A percentile compares a stretch with the other conserved stretches of the same genome.
phyloP scores from a whole-genome alignment of 2,113 vertebrate genomes.

The Danionella cerebrum region DNA sequence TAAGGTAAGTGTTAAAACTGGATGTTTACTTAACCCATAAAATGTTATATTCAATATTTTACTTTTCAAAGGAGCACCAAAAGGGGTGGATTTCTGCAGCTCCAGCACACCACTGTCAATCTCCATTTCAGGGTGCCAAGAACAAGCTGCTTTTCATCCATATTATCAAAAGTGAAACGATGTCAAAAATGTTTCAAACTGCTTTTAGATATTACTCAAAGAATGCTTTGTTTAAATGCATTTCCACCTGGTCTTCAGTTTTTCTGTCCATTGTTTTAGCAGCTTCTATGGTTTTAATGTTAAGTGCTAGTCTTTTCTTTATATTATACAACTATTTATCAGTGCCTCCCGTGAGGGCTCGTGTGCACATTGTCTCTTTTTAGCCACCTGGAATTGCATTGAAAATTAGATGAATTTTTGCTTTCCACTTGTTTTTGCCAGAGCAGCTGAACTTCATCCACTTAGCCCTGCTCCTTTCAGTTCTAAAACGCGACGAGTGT shows the following conservation, averaged over 20 bases:
- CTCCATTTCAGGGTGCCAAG: too few species aligned
- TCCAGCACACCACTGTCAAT: too few species aligned
- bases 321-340: slow-evolving; percentile 20
- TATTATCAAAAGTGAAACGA: too few species aligned
- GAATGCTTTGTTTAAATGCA: slow-evolving; percentile 51
- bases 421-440: slow-evolving; percentile 36
- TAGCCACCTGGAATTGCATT: slow-evolving; percentile 42
- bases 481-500: background rate
- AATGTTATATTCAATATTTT: too few species aligned
- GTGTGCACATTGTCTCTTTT: slow-evolving; percentile 32
- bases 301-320: slow-evolving; percentile 39
- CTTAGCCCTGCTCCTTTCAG: background rate
- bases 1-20: too few species aligned
- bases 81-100: too few species aligned
- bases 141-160: too few species aligned
- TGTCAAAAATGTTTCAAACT: too few species aligned
- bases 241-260: slow-evolving; percentile 45
- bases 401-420: slow-evolving; percentile 40
- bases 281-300: slow-evolving; percentile 35
- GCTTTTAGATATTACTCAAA: slow-evolving; percentile 43
- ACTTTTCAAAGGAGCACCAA: too few species aligned
- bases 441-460: slow-evolving; percentile 25
- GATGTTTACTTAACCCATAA: too few species aligned
- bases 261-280: slow-evolving; percentile 20
- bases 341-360: slow-evolving; percentile 19